phyloP scores from a whole-genome alignment of 2,113 vertebrate genomes.

The Sprattus sprattus region DNA sequence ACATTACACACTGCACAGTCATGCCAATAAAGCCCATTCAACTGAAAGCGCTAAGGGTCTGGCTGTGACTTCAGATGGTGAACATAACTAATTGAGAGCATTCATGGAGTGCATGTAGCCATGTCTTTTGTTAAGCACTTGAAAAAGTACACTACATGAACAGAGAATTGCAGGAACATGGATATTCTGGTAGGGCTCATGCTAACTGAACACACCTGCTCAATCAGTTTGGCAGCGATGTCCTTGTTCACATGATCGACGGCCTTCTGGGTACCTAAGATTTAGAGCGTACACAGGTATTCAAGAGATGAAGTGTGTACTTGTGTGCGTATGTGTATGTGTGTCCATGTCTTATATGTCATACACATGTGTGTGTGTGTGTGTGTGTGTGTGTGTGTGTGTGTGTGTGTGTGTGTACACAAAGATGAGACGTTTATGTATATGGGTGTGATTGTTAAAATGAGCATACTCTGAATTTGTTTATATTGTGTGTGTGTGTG shows the following conservation, averaged over 20 bases:
- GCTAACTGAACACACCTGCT: constrained; percentile 67
- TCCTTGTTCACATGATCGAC: constrained; percentile 86
- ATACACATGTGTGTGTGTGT: background rate
- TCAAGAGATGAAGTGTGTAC: background rate
- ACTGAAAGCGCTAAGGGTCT: background rate
- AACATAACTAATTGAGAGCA: too few species aligned
- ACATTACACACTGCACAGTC: background rate
- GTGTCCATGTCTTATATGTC: background rate
- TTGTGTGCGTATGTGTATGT: constrained; percentile 18
- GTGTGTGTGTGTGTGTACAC: constrained; percentile 14
- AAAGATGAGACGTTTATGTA: background rate
- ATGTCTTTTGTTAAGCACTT: too few species aligned
- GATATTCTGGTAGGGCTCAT: too few species aligned
- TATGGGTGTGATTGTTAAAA: background rate
- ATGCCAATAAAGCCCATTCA: background rate
- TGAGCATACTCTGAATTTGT: background rate
- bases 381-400: background rate
- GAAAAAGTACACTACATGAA: too few species aligned
- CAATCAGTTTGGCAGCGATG: constrained; percentile 78
- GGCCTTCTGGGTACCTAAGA: constrained; percentile 79
- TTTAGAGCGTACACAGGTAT: background rate
- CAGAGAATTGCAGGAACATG: too few species aligned
- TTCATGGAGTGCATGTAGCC: too few species aligned
- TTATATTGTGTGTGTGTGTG: background rate
- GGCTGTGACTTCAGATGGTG: too few species aligned